phyloP scores from a whole-genome alignment of 2,888 invertebrate genomes.

The Cancer borealis region DNA sequence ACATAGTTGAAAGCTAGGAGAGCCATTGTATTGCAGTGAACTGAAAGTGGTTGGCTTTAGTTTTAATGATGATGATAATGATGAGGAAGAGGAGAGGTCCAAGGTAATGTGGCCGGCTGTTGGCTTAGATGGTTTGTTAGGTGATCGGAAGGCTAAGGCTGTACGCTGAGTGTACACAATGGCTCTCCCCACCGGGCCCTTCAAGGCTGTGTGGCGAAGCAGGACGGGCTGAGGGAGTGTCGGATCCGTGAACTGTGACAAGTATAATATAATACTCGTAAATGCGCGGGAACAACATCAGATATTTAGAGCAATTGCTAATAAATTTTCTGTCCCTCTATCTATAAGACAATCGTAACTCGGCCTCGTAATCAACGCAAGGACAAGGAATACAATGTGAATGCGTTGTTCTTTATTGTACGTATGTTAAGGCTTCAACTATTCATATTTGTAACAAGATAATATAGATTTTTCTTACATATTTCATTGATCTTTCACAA shows the following conservation, averaged over 20 bases:
- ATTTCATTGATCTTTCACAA: neutral
- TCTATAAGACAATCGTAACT: too few species aligned
- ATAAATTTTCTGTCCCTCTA: too few species aligned
- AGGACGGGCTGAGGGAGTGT: neutral
- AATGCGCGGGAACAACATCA: neutral
- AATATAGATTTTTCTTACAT: neutral
- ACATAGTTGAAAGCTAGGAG: too few species aligned
- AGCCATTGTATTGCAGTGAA: too few species aligned
- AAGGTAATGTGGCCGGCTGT: neutral
- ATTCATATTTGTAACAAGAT: neutral
- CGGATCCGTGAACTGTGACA: neutral
- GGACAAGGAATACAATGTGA: too few species aligned
- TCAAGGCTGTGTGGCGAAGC: neutral
- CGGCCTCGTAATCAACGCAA: too few species aligned
- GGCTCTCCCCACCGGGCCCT: neutral
- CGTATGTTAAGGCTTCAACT: too few species aligned
- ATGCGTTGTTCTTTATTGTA: too few species aligned
- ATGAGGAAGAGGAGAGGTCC: neutral
- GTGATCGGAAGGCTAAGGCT: neutral
- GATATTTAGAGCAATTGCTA: too few species aligned
- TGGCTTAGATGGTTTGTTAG: neutral
- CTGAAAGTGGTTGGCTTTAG: too few species aligned
- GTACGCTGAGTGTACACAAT: slow-evolving; percentile 16
- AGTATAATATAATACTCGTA: neutral
- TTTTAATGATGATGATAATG: too few species aligned